phyloP scores from a whole-genome alignment of 1,140 invertebrate species.

The Pinna nobilis region DNA sequence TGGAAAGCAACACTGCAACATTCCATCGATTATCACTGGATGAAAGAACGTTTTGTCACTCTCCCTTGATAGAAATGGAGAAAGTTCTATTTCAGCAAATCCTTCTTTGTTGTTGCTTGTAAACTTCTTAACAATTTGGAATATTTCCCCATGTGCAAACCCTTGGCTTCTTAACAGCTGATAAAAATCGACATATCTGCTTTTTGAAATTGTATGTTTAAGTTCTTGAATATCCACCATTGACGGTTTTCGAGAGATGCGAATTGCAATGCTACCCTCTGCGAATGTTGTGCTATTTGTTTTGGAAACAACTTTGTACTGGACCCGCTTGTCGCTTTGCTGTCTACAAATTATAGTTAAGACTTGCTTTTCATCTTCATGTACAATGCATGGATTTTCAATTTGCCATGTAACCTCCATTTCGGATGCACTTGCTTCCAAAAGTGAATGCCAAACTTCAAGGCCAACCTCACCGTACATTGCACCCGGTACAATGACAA shows the following conservation, averaged over 20 bases:
- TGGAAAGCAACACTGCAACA: neutral
- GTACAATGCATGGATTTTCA: neutral
- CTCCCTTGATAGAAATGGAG: too few relatives aligned
- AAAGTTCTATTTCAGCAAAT: neutral
- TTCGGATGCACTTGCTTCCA: neutral
- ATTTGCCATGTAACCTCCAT: constrained; percentile 2
- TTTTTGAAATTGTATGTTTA: neutral
- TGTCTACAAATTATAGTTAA: neutral
- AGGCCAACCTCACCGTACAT: constrained; percentile 33
- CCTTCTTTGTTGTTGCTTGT: neutral
- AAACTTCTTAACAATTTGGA: constrained; percentile 4
- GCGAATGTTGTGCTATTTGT: neutral
- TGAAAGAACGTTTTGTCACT: constrained; percentile 4
- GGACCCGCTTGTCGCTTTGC: neutral
- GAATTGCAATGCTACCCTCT: neutral
- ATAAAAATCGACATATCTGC: neutral
- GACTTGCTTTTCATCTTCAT: neutral
- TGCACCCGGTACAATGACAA: constrained; percentile 31
- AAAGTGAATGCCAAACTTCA: constrained; percentile 13
- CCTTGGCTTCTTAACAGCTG: neutral
- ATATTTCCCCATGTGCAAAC: constrained; percentile 6
- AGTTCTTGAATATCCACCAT: neutral
- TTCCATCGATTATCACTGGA: neutral
- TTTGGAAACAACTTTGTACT: neutral
- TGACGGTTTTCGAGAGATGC: neutral